A percentile compares a stretch with the other conserved stretches of the same genome.
These are phyloP conservation scores for Limanda limanda DNA, from an alignment of 2,113 vertebrate genomes.

Conservation along the genomic window DNA sequence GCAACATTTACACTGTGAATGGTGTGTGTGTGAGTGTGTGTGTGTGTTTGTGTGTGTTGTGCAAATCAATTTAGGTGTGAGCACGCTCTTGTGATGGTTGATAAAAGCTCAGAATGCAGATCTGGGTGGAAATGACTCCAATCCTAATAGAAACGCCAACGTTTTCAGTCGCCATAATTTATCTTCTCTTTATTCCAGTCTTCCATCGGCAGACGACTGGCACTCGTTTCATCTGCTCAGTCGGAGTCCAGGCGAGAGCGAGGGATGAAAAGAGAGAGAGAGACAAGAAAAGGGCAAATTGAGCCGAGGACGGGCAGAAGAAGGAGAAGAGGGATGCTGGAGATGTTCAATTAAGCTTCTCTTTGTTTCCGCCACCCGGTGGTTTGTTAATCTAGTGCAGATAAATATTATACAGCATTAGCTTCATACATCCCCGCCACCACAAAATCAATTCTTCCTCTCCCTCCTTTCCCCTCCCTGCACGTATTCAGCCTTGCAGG, in stretches of 20 bases:
- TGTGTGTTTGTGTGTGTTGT: too few relatives aligned
- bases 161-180: slow-evolving; percentile 25
- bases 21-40: slow-evolving; percentile 14
- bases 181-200: slow-evolving; percentile 43
- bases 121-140: slow-evolving; percentile 16
- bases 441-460: slow-evolving; percentile 53
- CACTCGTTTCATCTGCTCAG: slow-evolving; percentile 34
- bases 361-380: slow-evolving; percentile 9
- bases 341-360: slow-evolving; percentile 63
- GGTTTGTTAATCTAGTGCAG: slow-evolving; percentile 56
- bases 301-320: slow-evolving; percentile 37
- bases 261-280: slow-evolving; percentile 17
- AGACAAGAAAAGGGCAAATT: slow-evolving; percentile 15
- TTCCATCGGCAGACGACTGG: slow-evolving; percentile 21
- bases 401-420: slow-evolving; percentile 69
- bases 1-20: neutral
- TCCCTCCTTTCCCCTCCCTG: neutral
- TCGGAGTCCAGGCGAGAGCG: slow-evolving; percentile 30
- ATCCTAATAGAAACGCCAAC: slow-evolving; percentile 35
- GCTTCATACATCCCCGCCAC: slow-evolving; percentile 52
- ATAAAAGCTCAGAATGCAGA: slow-evolving; percentile 42
- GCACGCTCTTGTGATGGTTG: neutral
- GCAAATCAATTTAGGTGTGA: too few relatives aligned
- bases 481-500: slow-evolving; percentile 29
- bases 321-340: slow-evolving; percentile 39